Percentiles rank a stretch among this genome's conserved stretches.
Conservation (phyloP, 2,797 vertebrate species). For the Lagocephalus sceleratus region DNA sequence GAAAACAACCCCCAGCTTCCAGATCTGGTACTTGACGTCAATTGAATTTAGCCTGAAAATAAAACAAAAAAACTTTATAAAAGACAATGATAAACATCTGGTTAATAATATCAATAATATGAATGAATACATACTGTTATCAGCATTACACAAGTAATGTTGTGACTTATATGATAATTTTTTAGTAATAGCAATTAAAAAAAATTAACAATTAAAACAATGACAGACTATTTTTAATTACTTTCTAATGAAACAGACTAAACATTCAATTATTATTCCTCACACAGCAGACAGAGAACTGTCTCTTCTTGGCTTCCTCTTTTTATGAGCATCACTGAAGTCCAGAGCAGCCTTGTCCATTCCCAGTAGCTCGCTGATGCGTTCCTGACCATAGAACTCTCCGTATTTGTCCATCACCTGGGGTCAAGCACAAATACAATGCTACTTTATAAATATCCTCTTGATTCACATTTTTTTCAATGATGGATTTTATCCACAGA, state of each 20-base stretch:
- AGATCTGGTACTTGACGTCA: conserved; percentile 96
- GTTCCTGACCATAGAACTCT: conserved; percentile 88
- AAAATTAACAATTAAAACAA: no score
- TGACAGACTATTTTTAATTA: no score
- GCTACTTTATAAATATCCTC: neutral
- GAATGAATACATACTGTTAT: no score
- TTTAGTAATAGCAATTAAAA: no score
- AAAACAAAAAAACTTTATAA: conserved; percentile 2
- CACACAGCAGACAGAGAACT: conserved; percentile 68
- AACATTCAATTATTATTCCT: conserved; percentile 40
- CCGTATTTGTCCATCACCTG: conserved; percentile 97
- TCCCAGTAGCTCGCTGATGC: conserved; percentile 88
- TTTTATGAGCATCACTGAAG: conserved; percentile 88
- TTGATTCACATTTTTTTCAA: no score
- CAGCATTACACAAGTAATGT: no score
- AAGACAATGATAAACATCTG: neutral
- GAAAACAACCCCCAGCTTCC: conserved; percentile 97
- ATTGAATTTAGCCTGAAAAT: conserved; percentile 86
- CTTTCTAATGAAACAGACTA: no score
- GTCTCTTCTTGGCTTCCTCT: conserved; percentile 86
- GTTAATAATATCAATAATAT: no score
- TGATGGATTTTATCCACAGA: no score
- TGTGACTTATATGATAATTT: no score
- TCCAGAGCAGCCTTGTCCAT: conserved; percentile 92
- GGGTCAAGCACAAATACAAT: neutral